Base-by-base conservation (phyloP, 2,113 vertebrate genomes). In the Amblyopsis rosae region DNA sequence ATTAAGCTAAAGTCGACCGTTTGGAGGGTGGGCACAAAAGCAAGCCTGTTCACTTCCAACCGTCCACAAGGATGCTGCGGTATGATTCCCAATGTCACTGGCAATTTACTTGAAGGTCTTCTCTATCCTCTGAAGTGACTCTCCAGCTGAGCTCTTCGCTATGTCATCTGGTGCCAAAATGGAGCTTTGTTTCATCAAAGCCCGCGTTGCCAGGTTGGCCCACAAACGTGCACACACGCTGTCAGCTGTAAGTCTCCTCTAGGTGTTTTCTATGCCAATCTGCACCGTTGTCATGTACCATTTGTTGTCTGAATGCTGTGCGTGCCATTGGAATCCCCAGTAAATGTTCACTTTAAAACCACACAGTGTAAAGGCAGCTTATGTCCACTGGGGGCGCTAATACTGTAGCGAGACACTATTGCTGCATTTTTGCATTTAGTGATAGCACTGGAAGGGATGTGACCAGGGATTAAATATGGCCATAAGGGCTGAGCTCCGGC, bases 1-100 rank as follows among this genome's bases (percentile, higher is more conserved):
- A 89, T 90, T 87, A 91, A 60, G 70, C 65, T 76, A 70, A 26
- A 89, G 72, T n/a, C 85, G 69, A 81, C 74, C 59, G 55, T 17
- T 17, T 54, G 41, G 15, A 26, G 49, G 58, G 59, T 19, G 64
- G 70, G 48, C 77, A 83, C 61, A 73, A 79, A 78, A 64, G 65
- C 68, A 54, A 58, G 13, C 49, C 67, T 72, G 76, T 63, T 65
- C 72, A 65, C 17, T 33, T 73, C 61, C 50, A 47, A 10, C 48
- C 51, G 5, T 82, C 80, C 59, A 74, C 60, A 58, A 68, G 55
- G 71, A 77, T 79, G 51, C 59, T 72, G 82, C 72, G 74, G 75
- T 67, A 80, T 50, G 49, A 73, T 57, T 77, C 19, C 57, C 72
- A 76, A 75, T 75, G 82, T 85, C 84, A 80, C 54, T 26, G 71